Evolutionary conservation across 2,888 invertebrate genomes (phyloP), one percentile per base, ranked within the genome.

Genomic region (Metallyticus violacea): DNA sequence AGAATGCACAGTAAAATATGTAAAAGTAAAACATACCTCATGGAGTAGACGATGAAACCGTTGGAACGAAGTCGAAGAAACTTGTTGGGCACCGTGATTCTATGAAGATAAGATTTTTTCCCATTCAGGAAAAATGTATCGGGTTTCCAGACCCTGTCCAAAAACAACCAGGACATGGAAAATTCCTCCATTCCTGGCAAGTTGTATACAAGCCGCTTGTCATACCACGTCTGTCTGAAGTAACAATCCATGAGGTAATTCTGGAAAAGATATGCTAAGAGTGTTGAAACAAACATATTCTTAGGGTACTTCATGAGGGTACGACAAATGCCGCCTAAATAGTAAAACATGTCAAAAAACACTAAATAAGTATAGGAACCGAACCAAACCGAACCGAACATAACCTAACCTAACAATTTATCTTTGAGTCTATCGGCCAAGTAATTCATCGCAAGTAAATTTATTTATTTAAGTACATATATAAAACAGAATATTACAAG

Each of bases 91-190:
- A 92, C 92, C 0, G 94, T 93, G 87, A 94, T 93, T 83, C 92
- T 92, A 89, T 94, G 94, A 26, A 93, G 91, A 88, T 93, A 92
- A 1, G 93, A 93, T 62, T 92, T 91, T 88, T 92, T 92, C 1
- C 93, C 93, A 89, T 94, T 94, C 88, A 93, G 90, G 89, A 94
- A 92, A 89, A 92, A 94, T 0, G 94, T 94, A 90, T 94, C 94
- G 0, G 94, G 94, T 88, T 93, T 93, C 94, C 94, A 94, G 22
- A 94, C 93, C 88, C 92, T 92, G 88, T 93, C 92, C 86, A 94
- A 90, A 90, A 94, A 93, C 40, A 93, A 91, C 91, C 93, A 93
- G 80, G 93, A 93, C 89, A 94, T 91, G 0, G 93, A 92, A 80
- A 93, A 91, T 88, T 91, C 91, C 4, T 90, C 89, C 26, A 90